Conservation (phyloP, 2,888 invertebrate genomes). For the Aleiodes leptofemur region DNA sequence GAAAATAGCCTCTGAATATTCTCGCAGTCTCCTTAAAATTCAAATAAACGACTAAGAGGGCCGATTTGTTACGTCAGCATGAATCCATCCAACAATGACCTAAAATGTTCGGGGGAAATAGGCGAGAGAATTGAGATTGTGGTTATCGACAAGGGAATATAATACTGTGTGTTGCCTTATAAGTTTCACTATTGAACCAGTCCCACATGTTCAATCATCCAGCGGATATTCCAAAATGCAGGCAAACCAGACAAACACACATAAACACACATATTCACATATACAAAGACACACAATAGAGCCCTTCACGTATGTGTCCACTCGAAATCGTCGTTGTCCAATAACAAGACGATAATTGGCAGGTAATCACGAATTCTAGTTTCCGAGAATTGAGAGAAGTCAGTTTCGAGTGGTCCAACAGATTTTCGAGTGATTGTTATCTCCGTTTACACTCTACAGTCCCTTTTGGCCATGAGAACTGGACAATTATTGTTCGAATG, state of each 20-base stretch:
- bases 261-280: neutral
- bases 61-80: conserved; percentile 6
- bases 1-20: neutral
- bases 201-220: conserved; percentile 22
- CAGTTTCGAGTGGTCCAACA: conserved; percentile 26
- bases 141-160: conserved; percentile 22
- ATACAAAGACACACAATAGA: conserved; percentile 1
- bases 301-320: neutral
- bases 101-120: neutral
- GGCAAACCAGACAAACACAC: conserved; percentile 4
- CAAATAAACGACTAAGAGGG: neutral
- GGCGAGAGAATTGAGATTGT: neutral
- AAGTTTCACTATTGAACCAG: conserved; percentile 6
- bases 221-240: conserved; percentile 15
- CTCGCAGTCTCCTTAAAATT: neutral
- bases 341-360: conserved; percentile 47
- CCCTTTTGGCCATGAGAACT: neutral
- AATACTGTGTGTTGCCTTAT: neutral
- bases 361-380: conserved; percentile 42
- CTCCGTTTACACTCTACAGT: neutral
- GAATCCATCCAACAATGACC: neutral
- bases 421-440: conserved; percentile 34
- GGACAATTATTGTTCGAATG: neutral
- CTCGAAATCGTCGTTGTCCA: conserved; percentile 46
- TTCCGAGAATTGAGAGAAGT: conserved; percentile 27